Base-by-base conservation (phyloP, 2,888 invertebrate genomes). In the Drosophila mimica region DNA sequence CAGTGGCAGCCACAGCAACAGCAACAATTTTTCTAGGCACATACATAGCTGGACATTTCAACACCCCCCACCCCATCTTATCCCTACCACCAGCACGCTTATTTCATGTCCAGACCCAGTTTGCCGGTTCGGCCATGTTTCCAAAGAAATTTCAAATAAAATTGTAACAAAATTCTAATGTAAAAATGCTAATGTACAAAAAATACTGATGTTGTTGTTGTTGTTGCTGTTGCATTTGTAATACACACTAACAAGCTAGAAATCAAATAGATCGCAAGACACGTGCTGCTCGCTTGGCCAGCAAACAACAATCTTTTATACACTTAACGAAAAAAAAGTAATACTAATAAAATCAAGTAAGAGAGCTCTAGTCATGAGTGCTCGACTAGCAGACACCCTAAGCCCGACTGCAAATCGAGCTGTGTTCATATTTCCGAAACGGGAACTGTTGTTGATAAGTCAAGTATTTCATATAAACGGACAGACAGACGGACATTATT, bases 121-220 rank as follows among this genome's bases (percentile, higher is more conserved):
- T 56, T 46, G 28, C 11, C 25, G 33, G 46, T 56, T 51, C 51
- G 48, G 73, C 60, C 54, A 59, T 70, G 66, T 62, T 77, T 74
- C 66, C 58, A 52, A 61, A 54, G 56, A 75, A 70, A 67, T 79
- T 49, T 62, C 60, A 34, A 63, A 74, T 70, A 52, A 65, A 74
- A 78, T 51, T 70, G 58, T 72, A 72, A 65, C 72, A 57, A 57
- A 72, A 70, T 67, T 48, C 33, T 25, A 25, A 25, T 25, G 25
- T 25, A 25, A 25, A 25, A 52, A 36, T 58, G 30, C 53, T 20
- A 13, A 30, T 25, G 48, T 36, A 40, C 28, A 43, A 40, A 56
- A 56, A 38, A 40, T 25, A 4, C 36, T 43, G 54, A 61, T 73
- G 43, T 34, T 54, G 43, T 59, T 73, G 43, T 34, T 54, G 43